A percentile compares a stretch with the other conserved stretches of the same genome.
These are phyloP conservation scores for Neuroterus valhalla DNA, from an alignment of 1,140 invertebrate species.

Conservation along the genomic window DNA sequence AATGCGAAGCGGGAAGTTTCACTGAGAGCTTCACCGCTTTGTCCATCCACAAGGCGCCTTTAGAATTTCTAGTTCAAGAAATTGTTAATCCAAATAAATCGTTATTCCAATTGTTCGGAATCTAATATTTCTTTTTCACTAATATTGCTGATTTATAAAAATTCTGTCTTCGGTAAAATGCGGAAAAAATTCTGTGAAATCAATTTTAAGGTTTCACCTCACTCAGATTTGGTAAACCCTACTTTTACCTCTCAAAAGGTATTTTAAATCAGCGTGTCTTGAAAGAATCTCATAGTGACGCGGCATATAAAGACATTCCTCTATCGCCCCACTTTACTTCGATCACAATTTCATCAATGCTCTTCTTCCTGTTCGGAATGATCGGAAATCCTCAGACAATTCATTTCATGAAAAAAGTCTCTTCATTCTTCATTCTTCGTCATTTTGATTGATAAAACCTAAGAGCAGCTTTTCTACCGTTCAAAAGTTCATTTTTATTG, in stretches of 20 bases:
- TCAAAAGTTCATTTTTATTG: neutral
- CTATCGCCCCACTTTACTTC: constrained; percentile 42
- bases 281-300: constrained; percentile 74
- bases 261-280: constrained; percentile 73
- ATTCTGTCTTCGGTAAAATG: neutral
- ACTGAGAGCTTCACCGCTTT: no score
- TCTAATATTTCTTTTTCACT: no score
- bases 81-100: no score
- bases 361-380: constrained; percentile 7
- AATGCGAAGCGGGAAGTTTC: no score
- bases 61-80: no score
- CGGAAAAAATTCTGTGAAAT: neutral
- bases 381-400: neutral
- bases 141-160: neutral
- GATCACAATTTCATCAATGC: constrained; percentile 7
- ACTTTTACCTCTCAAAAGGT: constrained; percentile 64
- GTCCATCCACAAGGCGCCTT: no score
- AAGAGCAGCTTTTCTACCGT: neutral
- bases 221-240: constrained; percentile 54
- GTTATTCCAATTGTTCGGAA: no score
- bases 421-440: neutral
- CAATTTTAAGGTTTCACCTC: constrained; percentile 46
- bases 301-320: constrained; percentile 73
- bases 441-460: neutral
- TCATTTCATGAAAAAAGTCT: neutral